Evolutionary conservation across 2,113 vertebrate species (phyloP).

Genomic region (Malurus alboscapulatus): DNA sequence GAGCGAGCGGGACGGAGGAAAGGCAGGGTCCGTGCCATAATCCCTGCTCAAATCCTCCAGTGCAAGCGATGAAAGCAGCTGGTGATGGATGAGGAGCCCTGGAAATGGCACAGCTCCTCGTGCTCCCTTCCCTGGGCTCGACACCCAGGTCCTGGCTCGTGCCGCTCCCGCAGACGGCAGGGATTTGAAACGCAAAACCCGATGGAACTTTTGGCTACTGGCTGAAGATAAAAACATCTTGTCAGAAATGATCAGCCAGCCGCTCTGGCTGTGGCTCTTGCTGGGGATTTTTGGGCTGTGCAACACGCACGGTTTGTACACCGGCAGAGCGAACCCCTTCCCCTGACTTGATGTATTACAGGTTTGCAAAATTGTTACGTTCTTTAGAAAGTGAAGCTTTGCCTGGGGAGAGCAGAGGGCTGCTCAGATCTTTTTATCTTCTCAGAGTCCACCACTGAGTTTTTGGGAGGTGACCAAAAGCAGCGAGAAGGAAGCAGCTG

Average conservation of each 20-base stretch:
- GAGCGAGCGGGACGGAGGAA: background rate
- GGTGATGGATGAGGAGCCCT: conserved; percentile 37
- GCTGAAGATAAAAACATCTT: conserved; percentile 12
- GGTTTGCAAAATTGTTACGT: background rate
- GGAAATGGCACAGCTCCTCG: background rate
- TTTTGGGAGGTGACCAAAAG: conserved; percentile 18
- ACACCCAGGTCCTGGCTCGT: background rate
- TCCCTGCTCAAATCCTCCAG: background rate
- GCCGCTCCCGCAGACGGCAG: background rate
- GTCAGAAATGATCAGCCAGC: background rate
- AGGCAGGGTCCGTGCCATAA: background rate
- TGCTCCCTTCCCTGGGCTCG: background rate
- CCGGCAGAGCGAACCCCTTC: background rate
- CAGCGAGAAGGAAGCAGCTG: background rate
- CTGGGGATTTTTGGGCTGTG: background rate
- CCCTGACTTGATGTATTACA: background rate
- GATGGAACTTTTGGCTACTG: background rate
- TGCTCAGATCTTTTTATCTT: background rate
- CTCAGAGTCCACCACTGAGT: background rate
- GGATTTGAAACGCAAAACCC: background rate
- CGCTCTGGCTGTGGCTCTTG: background rate
- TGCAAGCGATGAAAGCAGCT: background rate
- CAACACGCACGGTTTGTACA: rapidly evolving
- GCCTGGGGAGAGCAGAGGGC: background rate
- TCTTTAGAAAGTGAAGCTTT: background rate